Base-by-base conservation (phyloP, 1,140 invertebrate genomes). In the Drosophila aff. region DNA sequence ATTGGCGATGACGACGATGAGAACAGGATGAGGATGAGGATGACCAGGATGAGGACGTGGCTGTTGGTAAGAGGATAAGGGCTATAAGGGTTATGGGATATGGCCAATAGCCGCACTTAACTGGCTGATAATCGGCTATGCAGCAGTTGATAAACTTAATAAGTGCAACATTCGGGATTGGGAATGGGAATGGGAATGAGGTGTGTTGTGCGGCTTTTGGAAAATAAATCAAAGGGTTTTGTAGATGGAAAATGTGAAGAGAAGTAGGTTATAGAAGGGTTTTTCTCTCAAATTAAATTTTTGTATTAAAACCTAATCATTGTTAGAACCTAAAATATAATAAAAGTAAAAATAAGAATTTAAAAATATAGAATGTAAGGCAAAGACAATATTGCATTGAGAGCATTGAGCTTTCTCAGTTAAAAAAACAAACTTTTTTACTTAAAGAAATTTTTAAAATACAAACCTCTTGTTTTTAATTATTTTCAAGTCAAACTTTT, bases 91-190 rank as follows among this genome's bases (percentile, higher is more conserved):
- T 23, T 38, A 62, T 62, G 31, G 64, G 55, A 46, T 61, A 66
- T 47, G 55, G 23, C 57, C 63, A 60, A 40, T 47, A 28, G 49
- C 18, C 26, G 46, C 61, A 66, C 66, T 52, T 58, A 72, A 72
- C 50, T 71, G 68, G 36, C 40, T 60, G 43, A 44, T 58, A 73
- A 73, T 72, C 67, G 66, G 53, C 46, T 41, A 71, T 49, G 50
- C 69, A 41, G 69, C 65, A 72, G 43, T 72, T 59, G 47, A 68
- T 68, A 52, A 53, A 50, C 62, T 50, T 52, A 67, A 68, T 67
- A 68, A 36, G 50, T 52, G 64, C 66, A 40, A 40, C 46, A 11
- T n/a, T 36, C n/a, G 36, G 13, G 28, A 31, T 9, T 21, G n/a
- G n/a, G 7, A 40, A 10, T 49, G 23, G 8, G 0, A n/a, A 2